phyloP scores from a whole-genome alignment of 2,888 invertebrate genomes.

The Caenorhabditis sp. region DNA sequence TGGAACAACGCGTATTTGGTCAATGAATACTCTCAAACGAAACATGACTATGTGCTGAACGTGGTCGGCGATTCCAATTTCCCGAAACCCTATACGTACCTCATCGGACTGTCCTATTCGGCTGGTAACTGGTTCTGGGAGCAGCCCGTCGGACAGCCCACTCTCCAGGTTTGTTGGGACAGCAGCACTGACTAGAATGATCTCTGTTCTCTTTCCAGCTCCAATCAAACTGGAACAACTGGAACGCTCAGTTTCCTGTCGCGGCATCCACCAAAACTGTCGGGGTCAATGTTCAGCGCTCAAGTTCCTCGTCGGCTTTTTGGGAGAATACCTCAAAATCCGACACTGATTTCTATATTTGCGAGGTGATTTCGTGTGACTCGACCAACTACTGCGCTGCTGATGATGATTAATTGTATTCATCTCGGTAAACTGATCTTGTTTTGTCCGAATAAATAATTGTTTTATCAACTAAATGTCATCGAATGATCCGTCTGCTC shows the following conservation, averaged over 20 bases:
- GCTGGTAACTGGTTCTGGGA: slow-evolving; percentile 30
- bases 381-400: slow-evolving; percentile 33
- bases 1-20: slow-evolving; percentile 22
- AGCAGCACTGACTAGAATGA: too few relatives aligned
- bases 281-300: slow-evolving; percentile 13
- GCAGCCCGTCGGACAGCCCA: slow-evolving; percentile 12
- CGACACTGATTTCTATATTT: slow-evolving; percentile 25
- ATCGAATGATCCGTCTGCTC: too few relatives aligned
- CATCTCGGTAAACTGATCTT: too few relatives aligned
- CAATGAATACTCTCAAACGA: slow-evolving; percentile 16
- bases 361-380: slow-evolving; percentile 36
- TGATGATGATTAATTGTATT: background rate
- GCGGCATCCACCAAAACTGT: slow-evolving; percentile 14
- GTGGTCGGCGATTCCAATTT: slow-evolving; percentile 8
- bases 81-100: slow-evolving; percentile 16
- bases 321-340: slow-evolving; percentile 12
- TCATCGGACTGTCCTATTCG: slow-evolving; percentile 20
- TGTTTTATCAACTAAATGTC: too few relatives aligned
- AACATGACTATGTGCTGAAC: slow-evolving; percentile 26
- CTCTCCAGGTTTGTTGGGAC: background rate
- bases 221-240: slow-evolving; percentile 27
- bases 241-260: slow-evolving; percentile 25
- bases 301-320: background rate
- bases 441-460: too few relatives aligned
- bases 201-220: background rate